phyloP scores from a whole-genome alignment of 2,797 vertebrate species.

The Potorous gilbertii region DNA sequence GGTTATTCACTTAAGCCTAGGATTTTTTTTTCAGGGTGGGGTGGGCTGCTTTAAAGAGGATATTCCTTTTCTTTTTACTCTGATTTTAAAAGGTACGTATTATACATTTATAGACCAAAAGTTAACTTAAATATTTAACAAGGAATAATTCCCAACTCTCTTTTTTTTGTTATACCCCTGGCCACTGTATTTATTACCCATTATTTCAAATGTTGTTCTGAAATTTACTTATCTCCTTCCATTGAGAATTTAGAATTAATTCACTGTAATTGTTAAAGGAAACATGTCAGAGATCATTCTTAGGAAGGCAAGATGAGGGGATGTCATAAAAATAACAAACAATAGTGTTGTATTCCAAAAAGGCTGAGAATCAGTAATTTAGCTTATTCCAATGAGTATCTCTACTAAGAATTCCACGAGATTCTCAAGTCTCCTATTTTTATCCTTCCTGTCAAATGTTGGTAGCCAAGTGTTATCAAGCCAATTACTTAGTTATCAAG shows the following conservation, averaged over 20 bases:
- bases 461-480: not conserved
- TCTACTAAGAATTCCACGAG: slow-evolving; percentile 1
- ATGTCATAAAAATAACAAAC: slow-evolving; percentile 35
- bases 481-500: not conserved
- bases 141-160: not conserved
- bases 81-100: not conserved
- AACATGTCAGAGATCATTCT: not conserved
- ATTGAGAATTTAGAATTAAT: not conserved
- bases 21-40: not conserved
- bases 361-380: slow-evolving; percentile 43
- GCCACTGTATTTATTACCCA: not conserved
- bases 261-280: not conserved
- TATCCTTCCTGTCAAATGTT: not conserved
- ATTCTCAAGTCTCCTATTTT: slow-evolving; percentile 14
- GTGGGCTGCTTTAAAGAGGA: no score
- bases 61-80: not conserved
- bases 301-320: not conserved
- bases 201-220: not conserved
- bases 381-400: not conserved
- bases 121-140: not conserved
- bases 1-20: slow-evolving; percentile 40
- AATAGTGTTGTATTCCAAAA: slow-evolving; percentile 48
- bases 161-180: not conserved
- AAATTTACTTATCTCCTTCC: not conserved
- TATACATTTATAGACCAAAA: not conserved